Evolutionary conservation across 92 coral and sea anemone genomes (phyloP).

Genomic region (Zoanthus gigantus): DNA sequence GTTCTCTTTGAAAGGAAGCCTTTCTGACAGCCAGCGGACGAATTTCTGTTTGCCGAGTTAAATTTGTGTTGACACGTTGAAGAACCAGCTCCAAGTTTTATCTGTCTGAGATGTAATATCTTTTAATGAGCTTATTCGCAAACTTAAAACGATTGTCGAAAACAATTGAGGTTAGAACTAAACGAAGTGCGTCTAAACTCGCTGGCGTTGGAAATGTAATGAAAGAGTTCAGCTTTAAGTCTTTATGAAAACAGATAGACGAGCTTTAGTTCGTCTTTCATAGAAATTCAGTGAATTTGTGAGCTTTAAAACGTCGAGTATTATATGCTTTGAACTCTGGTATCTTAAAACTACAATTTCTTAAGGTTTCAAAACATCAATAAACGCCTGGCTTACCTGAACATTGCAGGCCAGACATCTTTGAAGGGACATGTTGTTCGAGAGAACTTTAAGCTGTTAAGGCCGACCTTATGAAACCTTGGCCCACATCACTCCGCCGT

Average conservation of each 20-base stretch:
- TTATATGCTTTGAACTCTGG: neutral
- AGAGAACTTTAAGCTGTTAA: neutral
- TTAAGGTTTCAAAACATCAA: neutral
- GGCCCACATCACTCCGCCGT: too few relatives aligned
- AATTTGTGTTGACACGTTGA: neutral
- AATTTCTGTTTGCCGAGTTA: neutral
- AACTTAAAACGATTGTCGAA: neutral
- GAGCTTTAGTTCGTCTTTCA: neutral
- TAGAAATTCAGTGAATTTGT: neutral
- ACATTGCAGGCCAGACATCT: conserved; percentile 2
- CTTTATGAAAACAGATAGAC: neutral
- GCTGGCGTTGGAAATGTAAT: neutral
- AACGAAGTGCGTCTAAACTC: neutral
- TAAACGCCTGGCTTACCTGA: neutral
- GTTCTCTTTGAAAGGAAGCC: neutral
- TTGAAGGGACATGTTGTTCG: neutral
- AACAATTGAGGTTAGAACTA: neutral
- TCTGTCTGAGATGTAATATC: conserved; percentile 5
- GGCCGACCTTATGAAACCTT: neutral
- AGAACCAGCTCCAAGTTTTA: neutral
- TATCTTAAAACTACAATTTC: neutral
- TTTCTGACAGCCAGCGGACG: too few relatives aligned
- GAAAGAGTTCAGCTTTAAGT: neutral
- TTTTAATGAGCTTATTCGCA: neutral
- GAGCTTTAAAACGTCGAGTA: neutral